Percentiles rank a stretch among this genome's conserved stretches.
These are phyloP conservation scores for Erebia palarica DNA, from an alignment of 2,888 invertebrate genomes.

Conservation along the genomic window DNA sequence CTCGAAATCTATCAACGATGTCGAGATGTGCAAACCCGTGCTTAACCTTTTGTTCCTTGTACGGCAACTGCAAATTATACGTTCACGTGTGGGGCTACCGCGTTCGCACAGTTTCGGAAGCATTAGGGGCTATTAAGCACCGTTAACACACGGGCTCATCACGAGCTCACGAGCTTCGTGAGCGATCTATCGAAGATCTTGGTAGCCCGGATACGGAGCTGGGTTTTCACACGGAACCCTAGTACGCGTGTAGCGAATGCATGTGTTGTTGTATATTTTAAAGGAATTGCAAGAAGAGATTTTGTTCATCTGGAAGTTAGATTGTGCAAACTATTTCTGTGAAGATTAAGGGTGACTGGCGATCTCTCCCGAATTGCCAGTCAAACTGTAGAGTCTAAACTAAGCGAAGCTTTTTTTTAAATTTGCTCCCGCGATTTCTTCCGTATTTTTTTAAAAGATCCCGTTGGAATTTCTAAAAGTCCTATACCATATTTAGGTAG, in stretches of 20 bases:
- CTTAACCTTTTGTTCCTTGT: slow-evolving; percentile 35
- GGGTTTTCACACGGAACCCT: slow-evolving; percentile 71
- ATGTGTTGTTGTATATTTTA: slow-evolving; percentile 5
- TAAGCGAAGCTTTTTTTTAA: too few relatives aligned
- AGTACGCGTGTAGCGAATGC: slow-evolving; percentile 26
- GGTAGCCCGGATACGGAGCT: slow-evolving; percentile 65
- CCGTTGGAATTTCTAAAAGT: too few relatives aligned
- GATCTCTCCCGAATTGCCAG: too few relatives aligned
- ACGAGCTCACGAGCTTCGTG: slow-evolving; percentile 77
- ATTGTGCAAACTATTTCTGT: neutral
- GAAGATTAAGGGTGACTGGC: too few relatives aligned
- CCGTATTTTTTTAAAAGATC: too few relatives aligned
- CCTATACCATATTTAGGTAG: too few relatives aligned
- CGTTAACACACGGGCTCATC: slow-evolving; percentile 79
- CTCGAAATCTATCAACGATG: neutral
- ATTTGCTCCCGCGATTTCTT: too few relatives aligned
- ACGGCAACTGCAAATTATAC: slow-evolving; percentile 68
- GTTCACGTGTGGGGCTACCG: slow-evolving; percentile 80
- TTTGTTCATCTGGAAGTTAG: neutral
- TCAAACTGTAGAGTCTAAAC: too few relatives aligned
- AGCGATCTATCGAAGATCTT: slow-evolving; percentile 78
- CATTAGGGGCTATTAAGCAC: slow-evolving; percentile 82
- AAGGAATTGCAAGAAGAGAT: neutral
- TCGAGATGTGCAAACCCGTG: neutral
- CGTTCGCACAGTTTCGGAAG: slow-evolving; percentile 83